Evolutionary conservation across 2,113 vertebrate species (phyloP).

Genomic region (Bubo blakistoni): DNA sequence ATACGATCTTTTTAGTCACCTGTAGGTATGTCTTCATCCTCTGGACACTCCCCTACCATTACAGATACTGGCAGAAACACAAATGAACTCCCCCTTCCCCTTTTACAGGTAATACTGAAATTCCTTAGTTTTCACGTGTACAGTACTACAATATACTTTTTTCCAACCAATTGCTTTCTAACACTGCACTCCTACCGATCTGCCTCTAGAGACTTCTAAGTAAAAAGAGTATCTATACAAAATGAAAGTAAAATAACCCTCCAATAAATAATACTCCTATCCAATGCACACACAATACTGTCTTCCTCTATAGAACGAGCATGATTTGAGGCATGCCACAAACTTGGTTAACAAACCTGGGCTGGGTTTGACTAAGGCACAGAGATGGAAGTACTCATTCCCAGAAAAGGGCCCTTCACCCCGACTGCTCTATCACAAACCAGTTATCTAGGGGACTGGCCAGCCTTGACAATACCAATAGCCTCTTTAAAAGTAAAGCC

Average conservation of each 20-base stretch:
- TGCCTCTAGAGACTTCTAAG: background rate
- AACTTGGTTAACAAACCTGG: background rate
- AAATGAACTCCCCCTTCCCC: background rate
- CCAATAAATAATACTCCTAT: background rate
- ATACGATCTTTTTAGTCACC: background rate
- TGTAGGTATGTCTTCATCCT: background rate
- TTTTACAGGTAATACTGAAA: background rate
- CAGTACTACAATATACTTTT: background rate
- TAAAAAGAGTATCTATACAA: background rate
- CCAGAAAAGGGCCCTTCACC: background rate
- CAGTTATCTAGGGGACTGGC: background rate
- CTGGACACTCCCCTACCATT: background rate
- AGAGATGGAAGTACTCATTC: background rate
- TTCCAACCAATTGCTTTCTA: background rate
- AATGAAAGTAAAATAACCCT: slow-evolving; percentile 25
- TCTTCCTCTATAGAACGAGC: background rate
- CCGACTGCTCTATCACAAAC: background rate
- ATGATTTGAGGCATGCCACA: background rate
- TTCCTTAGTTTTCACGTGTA: background rate
- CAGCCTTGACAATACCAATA: background rate
- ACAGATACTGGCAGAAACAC: background rate
- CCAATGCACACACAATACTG: background rate
- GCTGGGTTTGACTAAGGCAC: background rate
- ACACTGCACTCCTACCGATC: background rate
- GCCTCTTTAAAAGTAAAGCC: background rate